Conservation (phyloP, 1,140 invertebrate species). For the Pseudomyrmex sp. region DNA sequence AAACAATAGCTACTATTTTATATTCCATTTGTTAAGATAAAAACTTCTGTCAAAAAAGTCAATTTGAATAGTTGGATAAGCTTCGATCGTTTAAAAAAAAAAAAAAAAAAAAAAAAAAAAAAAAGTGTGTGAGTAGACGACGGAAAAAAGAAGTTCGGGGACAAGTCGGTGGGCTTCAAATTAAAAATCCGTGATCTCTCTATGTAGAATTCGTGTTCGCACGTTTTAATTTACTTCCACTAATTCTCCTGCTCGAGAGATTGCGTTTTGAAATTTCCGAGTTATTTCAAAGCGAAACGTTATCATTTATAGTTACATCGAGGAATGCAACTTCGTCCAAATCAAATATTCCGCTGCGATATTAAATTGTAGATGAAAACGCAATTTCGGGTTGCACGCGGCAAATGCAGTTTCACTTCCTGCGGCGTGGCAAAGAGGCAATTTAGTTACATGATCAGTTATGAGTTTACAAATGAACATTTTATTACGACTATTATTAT, state of each 20-base stretch:
- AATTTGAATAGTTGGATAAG: background rate
- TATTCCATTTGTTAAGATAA: background rate
- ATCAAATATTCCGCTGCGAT: slow-evolving; percentile 31
- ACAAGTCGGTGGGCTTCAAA: background rate
- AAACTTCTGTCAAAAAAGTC: background rate
- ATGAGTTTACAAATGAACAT: slow-evolving; percentile 6
- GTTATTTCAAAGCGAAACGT: slow-evolving; percentile 17
- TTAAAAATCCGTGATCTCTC: slow-evolving; percentile 6
- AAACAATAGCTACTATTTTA: background rate
- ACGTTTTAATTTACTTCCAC: slow-evolving; percentile 21
- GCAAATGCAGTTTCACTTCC: slow-evolving; percentile 17
- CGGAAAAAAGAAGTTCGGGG: background rate
- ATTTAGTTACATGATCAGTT: slow-evolving; percentile 5
- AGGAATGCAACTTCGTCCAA: slow-evolving; percentile 11
- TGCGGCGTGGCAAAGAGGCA: background rate
- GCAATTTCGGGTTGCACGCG: slow-evolving; percentile 38
- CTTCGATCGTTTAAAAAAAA: slow-evolving; percentile 1
- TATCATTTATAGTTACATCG: slow-evolving; percentile 18
- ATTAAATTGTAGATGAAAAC: slow-evolving; percentile 26
- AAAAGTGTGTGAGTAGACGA: background rate
- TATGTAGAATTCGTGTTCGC: background rate
- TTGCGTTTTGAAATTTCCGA: slow-evolving; percentile 31
- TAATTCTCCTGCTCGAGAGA: slow-evolving; percentile 23
- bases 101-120: background rate
- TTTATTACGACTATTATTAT: slow-evolving; percentile 14